These are phyloP conservation scores for Nematolebias whitei DNA, from an alignment of 2,113 vertebrate genomes.

Conservation along the genomic window DNA sequence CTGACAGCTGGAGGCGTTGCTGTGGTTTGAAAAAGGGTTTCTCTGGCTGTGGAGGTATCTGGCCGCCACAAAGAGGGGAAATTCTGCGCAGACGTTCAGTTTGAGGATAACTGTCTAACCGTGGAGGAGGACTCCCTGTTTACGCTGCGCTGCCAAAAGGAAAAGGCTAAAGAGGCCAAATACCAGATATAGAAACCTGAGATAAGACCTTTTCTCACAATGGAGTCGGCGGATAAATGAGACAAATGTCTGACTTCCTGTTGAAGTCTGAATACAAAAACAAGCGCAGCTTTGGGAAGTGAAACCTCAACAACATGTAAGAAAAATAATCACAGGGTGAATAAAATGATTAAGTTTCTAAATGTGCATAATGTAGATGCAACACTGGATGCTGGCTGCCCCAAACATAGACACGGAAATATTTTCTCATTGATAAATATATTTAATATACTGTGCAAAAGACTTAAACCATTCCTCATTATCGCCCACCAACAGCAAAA, in stretches of 20 bases:
- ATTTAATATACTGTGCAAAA: no score
- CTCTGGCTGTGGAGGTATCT: slow-evolving; percentile 32
- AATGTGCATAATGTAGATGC: no score
- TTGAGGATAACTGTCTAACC: slow-evolving; percentile 33
- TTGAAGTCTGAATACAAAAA: slow-evolving; percentile 25
- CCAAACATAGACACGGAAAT: no score
- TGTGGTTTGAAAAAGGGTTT: slow-evolving; percentile 19
- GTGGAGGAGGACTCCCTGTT: slow-evolving; percentile 58
- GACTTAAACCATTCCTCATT: no score
- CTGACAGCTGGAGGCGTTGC: slow-evolving; percentile 42
- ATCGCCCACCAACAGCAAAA: no score
- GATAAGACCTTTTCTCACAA: slow-evolving; percentile 47
- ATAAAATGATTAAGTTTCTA: no score
- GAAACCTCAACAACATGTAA: slow-evolving; percentile 4
- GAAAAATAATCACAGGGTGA: no score
- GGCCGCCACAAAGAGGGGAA: slow-evolving; percentile 58
- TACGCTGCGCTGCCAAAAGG: slow-evolving; percentile 64
- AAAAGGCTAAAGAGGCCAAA: slow-evolving; percentile 56
- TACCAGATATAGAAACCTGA: slow-evolving; percentile 59
- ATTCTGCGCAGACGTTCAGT: slow-evolving; percentile 53
- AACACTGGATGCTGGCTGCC: no score
- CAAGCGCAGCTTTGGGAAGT: slow-evolving; percentile 21
- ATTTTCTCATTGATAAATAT: no score
- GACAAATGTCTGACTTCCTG: slow-evolving; percentile 45
- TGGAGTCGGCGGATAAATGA: slow-evolving; percentile 8